Conservation (phyloP, 2,113 vertebrate genomes). For the Nasalis larvatus region DNA sequence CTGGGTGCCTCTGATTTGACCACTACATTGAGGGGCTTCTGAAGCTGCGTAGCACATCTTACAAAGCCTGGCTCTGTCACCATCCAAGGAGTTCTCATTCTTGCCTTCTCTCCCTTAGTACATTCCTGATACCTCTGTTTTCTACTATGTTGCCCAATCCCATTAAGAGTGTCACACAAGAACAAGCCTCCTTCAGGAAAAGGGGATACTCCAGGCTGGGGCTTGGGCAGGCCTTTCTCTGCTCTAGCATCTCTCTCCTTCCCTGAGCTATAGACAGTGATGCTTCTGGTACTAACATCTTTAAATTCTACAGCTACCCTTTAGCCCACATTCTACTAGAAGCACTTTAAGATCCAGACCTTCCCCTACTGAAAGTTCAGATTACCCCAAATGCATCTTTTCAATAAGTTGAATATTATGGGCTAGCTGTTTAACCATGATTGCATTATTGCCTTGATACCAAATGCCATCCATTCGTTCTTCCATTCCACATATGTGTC, state of each 20-base stretch:
- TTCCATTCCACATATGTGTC: not conserved
- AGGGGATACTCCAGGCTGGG: not conserved
- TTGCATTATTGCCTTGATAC: not conserved
- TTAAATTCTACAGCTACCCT: not conserved
- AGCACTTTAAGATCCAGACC: not conserved
- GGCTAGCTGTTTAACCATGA: not conserved
- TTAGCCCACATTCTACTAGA: not conserved
- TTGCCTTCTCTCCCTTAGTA: rapidly evolving
- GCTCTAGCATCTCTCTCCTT: not conserved
- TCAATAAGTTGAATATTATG: not conserved
- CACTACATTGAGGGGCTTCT: not conserved
- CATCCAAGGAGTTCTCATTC: not conserved
- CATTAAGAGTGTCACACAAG: not conserved
- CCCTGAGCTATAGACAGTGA: not conserved
- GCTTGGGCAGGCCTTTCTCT: not conserved
- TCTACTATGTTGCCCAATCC: not conserved
- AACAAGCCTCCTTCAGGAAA: not conserved
- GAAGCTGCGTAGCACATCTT: not conserved
- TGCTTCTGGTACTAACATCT: not conserved
- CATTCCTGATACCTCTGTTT: not conserved
- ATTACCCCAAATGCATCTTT: not conserved
- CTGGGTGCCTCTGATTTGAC: not conserved
- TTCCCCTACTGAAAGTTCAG: not conserved
- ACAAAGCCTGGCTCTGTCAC: not conserved
- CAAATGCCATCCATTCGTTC: not conserved